These are phyloP conservation scores for Pygocentrus nattereri DNA, from an alignment of 2,797 vertebrate genomes.

Conservation along the genomic window DNA sequence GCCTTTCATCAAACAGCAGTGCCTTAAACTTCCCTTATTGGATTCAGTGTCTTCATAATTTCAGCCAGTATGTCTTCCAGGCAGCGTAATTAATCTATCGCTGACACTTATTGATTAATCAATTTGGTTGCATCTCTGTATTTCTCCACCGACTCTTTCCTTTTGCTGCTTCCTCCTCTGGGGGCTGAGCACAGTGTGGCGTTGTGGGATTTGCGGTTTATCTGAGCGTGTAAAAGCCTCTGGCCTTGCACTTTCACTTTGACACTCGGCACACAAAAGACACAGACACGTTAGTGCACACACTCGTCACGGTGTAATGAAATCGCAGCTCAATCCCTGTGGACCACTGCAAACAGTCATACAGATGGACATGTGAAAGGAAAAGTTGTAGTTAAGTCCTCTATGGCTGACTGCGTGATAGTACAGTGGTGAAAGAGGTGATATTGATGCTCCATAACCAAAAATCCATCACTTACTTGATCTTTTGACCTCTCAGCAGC, in stretches of 20 bases:
- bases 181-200: slow-evolving; percentile 22
- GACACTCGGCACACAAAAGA: slow-evolving; percentile 39
- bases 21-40: slow-evolving; percentile 34
- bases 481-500: slow-evolving; percentile 71
- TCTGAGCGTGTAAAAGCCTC: slow-evolving; percentile 47
- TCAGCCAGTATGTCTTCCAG: slow-evolving; percentile 61
- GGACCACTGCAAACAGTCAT: slow-evolving; percentile 9
- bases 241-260: slow-evolving; percentile 42
- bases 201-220: slow-evolving; percentile 55
- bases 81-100: slow-evolving; percentile 71
- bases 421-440: slow-evolving; percentile 49
- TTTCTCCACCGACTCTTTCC: slow-evolving; percentile 57
- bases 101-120: slow-evolving; percentile 78
- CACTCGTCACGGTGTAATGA: slow-evolving; percentile 9
- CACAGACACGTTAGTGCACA: not conserved
- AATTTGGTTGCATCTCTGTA: slow-evolving; percentile 59
- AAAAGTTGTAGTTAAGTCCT: not conserved
- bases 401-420: slow-evolving; percentile 5
- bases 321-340: slow-evolving; percentile 17
- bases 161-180: slow-evolving; percentile 52
- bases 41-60: slow-evolving; percentile 59
- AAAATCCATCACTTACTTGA: slow-evolving; percentile 73
- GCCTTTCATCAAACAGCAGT: slow-evolving; percentile 42
- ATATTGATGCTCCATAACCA: slow-evolving; percentile 70
- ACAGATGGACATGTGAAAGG: not conserved